A percentile compares a stretch with the other conserved stretches of the same genome.
Conservation (phyloP, 2,797 vertebrate genomes). For the Stomatorhinus walkeri region DNA sequence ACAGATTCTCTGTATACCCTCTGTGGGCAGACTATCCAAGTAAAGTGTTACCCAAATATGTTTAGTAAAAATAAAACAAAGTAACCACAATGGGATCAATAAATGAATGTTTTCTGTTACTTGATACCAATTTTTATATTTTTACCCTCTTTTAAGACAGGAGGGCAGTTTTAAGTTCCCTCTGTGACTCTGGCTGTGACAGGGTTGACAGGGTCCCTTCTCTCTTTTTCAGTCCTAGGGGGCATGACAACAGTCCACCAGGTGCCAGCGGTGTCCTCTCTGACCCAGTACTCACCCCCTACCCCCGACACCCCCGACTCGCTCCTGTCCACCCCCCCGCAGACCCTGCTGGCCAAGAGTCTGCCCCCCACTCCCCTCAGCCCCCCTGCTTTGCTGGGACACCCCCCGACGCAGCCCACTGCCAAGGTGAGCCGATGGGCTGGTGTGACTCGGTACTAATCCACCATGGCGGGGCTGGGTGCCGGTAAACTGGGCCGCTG, state of each 20-base stretch:
- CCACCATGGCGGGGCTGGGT: neutral
- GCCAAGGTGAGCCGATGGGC: slow-evolving; percentile 66
- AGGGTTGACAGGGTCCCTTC: neutral
- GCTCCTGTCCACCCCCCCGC: slow-evolving; percentile 64
- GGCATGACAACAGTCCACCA: slow-evolving; percentile 68
- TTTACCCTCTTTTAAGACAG: neutral
- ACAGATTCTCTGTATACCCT: neutral
- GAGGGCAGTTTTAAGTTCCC: neutral
- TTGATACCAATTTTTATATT: neutral
- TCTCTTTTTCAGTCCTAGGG: slow-evolving; percentile 29
- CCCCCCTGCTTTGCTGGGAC: slow-evolving; percentile 51
- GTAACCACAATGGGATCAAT: neutral
- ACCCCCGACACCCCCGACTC: slow-evolving; percentile 78
- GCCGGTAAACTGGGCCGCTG: neutral
- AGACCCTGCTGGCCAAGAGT: slow-evolving; percentile 71
- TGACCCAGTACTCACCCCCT: slow-evolving; percentile 75
- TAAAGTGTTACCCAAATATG: neutral
- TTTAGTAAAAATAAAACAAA: neutral
- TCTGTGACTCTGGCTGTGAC: neutral
- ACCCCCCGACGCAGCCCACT: slow-evolving; percentile 64
- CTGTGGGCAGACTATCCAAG: neutral
- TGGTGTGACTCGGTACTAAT: neutral
- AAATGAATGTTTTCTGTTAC: neutral
- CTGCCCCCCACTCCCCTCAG: slow-evolving; percentile 43
- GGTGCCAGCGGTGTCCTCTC: slow-evolving; percentile 78